Conservation (phyloP, 64 coral and sea anemone species). For the Stichodactyla mertensii region DNA sequence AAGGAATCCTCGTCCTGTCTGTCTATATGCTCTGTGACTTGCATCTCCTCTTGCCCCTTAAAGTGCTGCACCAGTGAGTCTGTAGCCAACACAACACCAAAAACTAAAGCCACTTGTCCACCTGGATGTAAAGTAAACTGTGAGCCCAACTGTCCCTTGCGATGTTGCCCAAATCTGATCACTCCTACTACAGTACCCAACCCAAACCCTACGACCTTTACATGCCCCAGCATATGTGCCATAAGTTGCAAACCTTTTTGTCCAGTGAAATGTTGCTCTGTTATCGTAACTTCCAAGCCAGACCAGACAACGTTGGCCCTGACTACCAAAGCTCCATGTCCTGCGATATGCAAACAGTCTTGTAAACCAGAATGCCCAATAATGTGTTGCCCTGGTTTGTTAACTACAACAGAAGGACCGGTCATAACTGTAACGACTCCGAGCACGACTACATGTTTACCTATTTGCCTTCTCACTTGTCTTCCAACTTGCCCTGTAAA, state of each 20-base stretch:
- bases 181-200: neutral
- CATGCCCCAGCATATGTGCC: slow-evolving; percentile 39
- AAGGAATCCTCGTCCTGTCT: neutral
- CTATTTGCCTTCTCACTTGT: neutral
- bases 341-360: slow-evolving; percentile 7
- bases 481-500: slow-evolving; percentile 22
- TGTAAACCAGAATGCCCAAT: slow-evolving; percentile 42
- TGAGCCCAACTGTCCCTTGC: slow-evolving; percentile 35
- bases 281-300: neutral
- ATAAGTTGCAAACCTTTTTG: slow-evolving; percentile 35
- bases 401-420: neutral
- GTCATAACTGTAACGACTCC: slow-evolving; percentile 9
- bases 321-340: neutral
- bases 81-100: neutral
- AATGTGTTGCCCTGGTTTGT: slow-evolving; percentile 30
- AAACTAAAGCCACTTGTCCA: neutral
- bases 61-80: slow-evolving; percentile 23
- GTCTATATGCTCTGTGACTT: slow-evolving; percentile 15
- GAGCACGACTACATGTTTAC: neutral
- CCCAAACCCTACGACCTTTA: neutral
- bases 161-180: slow-evolving; percentile 24
- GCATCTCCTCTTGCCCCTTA: slow-evolving; percentile 35
- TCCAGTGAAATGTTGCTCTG: slow-evolving; percentile 37
- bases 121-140: neutral
- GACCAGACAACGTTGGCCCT: neutral